Base-by-base conservation (phyloP, 2,888 invertebrate genomes). In the Loripinus fragilis region DNA sequence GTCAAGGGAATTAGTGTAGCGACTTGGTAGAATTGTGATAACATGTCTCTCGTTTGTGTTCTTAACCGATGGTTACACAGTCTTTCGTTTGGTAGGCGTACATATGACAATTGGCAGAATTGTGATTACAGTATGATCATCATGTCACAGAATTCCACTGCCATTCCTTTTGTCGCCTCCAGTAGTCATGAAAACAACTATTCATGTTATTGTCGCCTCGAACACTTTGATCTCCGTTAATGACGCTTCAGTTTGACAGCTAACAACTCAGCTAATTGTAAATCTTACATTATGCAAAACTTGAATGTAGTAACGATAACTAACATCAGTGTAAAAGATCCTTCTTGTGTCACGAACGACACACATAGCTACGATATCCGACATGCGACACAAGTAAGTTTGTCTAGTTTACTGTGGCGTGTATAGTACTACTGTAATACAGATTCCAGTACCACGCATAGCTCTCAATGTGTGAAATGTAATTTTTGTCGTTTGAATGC, bases 171-270 rank as follows among this genome's bases (percentile, higher is more conserved):
- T 45, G 45, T 45, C 45, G 45, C 20, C 45, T 45, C 20, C 45
- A 45, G 3, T 45, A 20, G 15, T 45, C 45, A 45, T 45, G 45
- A 45, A 45, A 45, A 20, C 8, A 45, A 45, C 8, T 45, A 45
- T 52, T 52, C 25, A 52, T 20, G 52, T 25, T 8, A 7, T 52
- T 52, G 52, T 52, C 52, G 52, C 52, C 48, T 52, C 52, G 52
- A 52, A 52, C 25, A 52, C 52, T 52, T 52, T 52, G 52, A 52
- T 52, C 52, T 52, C n/a, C 52, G 25, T 23, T 52, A 52, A 52
- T 52, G 52, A 52, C 52, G 52, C 52, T 2, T 7, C n/a, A 25
- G 52, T 52, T 12, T 52, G 52, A 52, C 52, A 52, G 52, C 7
- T 52, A 52, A 52, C 52, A 52, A 52, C 23, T 5, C 25, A 25